Conservation (phyloP, 2,888 invertebrate genomes). For the Diarsia mendica region DNA sequence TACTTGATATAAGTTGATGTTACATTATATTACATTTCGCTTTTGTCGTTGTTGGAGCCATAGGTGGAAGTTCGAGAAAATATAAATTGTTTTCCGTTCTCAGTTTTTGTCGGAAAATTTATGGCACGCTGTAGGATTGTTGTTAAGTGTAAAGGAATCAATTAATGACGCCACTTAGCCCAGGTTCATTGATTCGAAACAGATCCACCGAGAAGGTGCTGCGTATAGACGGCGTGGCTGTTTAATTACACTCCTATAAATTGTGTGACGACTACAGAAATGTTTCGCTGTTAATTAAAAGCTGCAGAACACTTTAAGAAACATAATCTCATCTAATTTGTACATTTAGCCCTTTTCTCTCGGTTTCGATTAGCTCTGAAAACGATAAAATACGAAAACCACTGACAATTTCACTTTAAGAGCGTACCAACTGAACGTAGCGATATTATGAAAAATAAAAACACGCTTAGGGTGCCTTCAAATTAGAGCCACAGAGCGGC, state of each 20-base stretch:
- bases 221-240: slow-evolving; percentile 22
- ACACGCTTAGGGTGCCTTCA: background rate
- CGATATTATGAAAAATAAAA: slow-evolving; percentile 10
- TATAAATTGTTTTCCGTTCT: slow-evolving; percentile 38
- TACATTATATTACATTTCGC: slow-evolving; percentile 16
- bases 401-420: background rate
- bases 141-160: slow-evolving; percentile 25
- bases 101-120: slow-evolving; percentile 25
- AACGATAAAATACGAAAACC: background rate
- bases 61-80: slow-evolving; percentile 23
- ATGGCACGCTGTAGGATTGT: slow-evolving; percentile 25
- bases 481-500: background rate
- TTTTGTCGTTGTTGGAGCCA: background rate
- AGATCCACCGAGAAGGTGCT: slow-evolving; percentile 10
- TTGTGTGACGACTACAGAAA: slow-evolving; percentile 4
- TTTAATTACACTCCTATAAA: slow-evolving; percentile 35
- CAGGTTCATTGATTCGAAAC: slow-evolving; percentile 40
- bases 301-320: slow-evolving; percentile 30
- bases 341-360: background rate
- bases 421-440: background rate
- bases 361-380: background rate
- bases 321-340: slow-evolving; percentile 1
- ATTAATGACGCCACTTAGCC: slow-evolving; percentile 40
- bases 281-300: slow-evolving; percentile 23
- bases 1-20: background rate